These are phyloP conservation scores for Teleogryllus oceanicus DNA, from an alignment of 2,888 invertebrate genomes.

Conservation along the genomic window DNA sequence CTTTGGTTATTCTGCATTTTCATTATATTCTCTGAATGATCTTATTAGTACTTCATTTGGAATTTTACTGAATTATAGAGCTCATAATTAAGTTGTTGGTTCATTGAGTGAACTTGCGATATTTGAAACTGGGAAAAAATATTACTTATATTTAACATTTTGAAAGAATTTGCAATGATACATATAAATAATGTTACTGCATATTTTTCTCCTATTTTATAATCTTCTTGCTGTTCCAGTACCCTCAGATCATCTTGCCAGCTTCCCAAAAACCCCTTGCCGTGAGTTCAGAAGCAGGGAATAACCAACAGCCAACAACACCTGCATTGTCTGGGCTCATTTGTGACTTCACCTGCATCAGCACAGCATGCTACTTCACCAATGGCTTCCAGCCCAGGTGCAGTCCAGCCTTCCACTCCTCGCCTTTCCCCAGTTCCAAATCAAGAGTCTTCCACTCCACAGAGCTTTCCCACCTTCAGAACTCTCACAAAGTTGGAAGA, in stretches of 20 bases:
- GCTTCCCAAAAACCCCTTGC: conserved; percentile 59
- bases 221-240: conserved; percentile 46
- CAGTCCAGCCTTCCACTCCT: conserved; percentile 26
- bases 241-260: conserved; percentile 77
- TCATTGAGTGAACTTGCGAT: no score
- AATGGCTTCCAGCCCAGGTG: conserved; percentile 21
- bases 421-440: conserved; percentile 29
- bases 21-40: no score
- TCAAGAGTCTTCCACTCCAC: conserved; percentile 42
- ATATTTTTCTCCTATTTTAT: conserved; percentile 9
- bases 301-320: conserved; percentile 10
- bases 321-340: conserved; percentile 34
- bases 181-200: no score
- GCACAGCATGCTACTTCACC: conserved; percentile 20
- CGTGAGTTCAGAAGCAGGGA: conserved; percentile 39
- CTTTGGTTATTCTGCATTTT: no score
- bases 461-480: conserved; percentile 45
- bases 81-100: no score
- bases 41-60: no score
- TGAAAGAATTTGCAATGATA: no score
- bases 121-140: no score
- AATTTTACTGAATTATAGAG: no score
- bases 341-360: conserved; percentile 28
- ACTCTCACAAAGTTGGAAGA: conserved; percentile 75
- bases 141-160: no score